Evolutionary conservation across 1,140 invertebrate species (phyloP).

Genomic region (Drosophila gunungcola): DNA sequence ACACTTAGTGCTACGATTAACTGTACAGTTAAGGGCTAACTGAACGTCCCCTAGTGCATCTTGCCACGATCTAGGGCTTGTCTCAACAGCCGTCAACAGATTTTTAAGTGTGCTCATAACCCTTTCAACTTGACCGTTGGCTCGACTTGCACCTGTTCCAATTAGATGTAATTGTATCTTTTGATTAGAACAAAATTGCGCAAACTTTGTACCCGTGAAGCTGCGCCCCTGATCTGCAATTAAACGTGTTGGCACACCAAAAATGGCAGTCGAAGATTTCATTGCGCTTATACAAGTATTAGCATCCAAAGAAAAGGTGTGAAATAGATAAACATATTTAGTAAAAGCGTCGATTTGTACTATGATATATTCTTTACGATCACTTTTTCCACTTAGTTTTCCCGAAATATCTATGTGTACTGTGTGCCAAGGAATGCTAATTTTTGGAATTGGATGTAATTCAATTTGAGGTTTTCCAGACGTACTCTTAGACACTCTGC

Average conservation of each 20-base stretch:
- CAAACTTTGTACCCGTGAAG: constrained; percentile 5
- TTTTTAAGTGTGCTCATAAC: no score
- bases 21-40: no score
- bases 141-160: no score
- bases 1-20: no score
- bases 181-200: constrained; percentile 7
- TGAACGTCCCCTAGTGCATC: no score
- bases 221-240: no score
- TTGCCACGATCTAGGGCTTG: neutral
- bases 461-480: constrained; percentile 5
- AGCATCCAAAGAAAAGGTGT: neutral
- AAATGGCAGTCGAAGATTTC: constrained; percentile 3
- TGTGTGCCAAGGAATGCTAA: constrained; percentile 8
- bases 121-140: no score
- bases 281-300: neutral
- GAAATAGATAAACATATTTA: constrained; percentile 5
- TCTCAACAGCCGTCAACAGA: neutral
- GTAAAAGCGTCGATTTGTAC: constrained; percentile 14
- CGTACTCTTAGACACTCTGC: constrained; percentile 1
- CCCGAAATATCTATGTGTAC: constrained; percentile 15
- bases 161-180: neutral
- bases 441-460: constrained; percentile 12
- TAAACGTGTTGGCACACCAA: neutral
- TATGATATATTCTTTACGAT: constrained; percentile 17
- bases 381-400: constrained; percentile 16